Percentiles rank a stretch among this genome's conserved stretches.
Conservation (phyloP, 2,797 vertebrate genomes). For the Gallinago stenura region DNA sequence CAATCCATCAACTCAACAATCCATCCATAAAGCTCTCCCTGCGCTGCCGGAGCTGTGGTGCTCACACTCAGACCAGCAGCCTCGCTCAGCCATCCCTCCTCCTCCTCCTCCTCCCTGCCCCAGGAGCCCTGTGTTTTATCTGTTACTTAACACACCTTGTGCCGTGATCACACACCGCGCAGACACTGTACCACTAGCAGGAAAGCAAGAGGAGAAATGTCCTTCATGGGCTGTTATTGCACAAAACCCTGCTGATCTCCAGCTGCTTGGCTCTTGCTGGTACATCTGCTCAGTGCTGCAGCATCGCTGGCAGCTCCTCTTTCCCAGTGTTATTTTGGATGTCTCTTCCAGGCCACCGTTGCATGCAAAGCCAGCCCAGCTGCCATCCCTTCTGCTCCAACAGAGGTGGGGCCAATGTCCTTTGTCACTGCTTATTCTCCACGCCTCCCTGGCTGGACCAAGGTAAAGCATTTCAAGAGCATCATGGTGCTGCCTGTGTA, state of each 20-base stretch:
- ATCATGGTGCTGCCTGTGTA: not conserved
- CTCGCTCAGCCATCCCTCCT: not conserved
- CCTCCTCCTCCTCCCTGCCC: not conserved
- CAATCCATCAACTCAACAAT: not conserved
- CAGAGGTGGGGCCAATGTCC: not conserved
- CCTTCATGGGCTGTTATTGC: not conserved
- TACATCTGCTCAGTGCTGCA: not conserved
- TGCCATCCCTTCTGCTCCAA: not conserved
- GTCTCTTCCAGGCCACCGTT: not conserved
- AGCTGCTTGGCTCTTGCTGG: not conserved
- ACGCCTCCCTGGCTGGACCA: not conserved
- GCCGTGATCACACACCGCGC: not conserved
- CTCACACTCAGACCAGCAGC: not conserved
- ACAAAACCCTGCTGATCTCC: not conserved
- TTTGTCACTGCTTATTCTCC: not conserved
- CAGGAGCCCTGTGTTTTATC: not conserved
- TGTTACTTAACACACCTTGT: accelerated
- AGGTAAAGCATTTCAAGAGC: not conserved
- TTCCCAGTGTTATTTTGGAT: not conserved
- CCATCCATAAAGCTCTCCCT: not conserved
- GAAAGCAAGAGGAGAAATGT: not conserved
- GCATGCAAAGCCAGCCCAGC: not conserved
- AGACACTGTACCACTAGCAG: not conserved
- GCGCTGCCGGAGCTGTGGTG: not conserved
- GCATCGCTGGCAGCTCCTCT: not conserved